phyloP scores from a whole-genome alignment of 2,888 invertebrate genomes.

The Anarsia innoxiella region DNA sequence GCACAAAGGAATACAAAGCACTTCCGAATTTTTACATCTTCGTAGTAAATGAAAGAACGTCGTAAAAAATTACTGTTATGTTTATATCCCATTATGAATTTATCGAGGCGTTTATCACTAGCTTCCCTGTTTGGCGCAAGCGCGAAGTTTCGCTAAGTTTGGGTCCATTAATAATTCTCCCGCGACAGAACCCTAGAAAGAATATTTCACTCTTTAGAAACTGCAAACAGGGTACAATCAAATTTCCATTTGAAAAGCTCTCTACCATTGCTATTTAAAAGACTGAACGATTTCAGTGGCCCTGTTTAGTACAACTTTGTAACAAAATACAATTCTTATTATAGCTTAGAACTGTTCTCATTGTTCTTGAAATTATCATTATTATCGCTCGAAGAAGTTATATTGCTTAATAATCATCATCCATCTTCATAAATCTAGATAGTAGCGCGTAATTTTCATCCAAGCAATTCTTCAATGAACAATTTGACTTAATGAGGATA shows the following conservation, averaged over 20 bases:
- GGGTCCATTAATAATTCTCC: slow-evolving; percentile 60
- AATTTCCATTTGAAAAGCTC: slow-evolving; percentile 66
- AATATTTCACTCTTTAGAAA: slow-evolving; percentile 67
- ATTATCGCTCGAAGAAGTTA: no score
- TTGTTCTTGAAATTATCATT: no score
- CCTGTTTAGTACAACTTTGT: slow-evolving; percentile 30
- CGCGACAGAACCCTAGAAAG: slow-evolving; percentile 54
- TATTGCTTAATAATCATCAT: no score
- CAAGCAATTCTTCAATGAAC: no score
- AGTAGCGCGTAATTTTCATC: no score
- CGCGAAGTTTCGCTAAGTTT: slow-evolving; percentile 38
- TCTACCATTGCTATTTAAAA: slow-evolving; percentile 52
- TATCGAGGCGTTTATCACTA: slow-evolving; percentile 11
- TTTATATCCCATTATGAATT: slow-evolving; percentile 13
- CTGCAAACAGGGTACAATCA: slow-evolving; percentile 63
- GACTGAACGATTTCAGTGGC: slow-evolving; percentile 45
- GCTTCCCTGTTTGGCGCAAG: slow-evolving; percentile 27
- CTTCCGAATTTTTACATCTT: slow-evolving; percentile 8
- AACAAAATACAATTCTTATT: no score
- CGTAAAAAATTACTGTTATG: slow-evolving; percentile 13
- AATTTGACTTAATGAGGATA: no score
- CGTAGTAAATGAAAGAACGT: slow-evolving; percentile 11
- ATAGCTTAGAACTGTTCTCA: no score
- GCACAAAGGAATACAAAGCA: no score
- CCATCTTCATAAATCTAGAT: no score